Evolutionary conservation across 2,888 invertebrate genomes (phyloP), one percentile per base, ranked within the genome.

Genomic region (Plutella xylostella): DNA sequence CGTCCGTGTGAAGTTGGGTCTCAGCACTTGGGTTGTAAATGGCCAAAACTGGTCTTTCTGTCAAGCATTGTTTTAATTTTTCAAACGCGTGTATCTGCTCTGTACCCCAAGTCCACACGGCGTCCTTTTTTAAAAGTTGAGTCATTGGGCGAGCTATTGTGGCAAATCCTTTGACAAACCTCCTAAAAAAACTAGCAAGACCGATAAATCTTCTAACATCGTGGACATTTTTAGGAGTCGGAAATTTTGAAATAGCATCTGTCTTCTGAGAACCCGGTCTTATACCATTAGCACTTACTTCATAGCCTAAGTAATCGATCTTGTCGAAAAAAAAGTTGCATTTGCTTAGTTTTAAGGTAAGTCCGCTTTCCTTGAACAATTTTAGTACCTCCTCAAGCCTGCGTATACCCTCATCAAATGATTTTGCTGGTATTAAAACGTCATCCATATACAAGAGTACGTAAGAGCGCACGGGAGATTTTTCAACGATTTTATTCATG

Each of bases 1-100:
- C 55, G 48, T 60, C 57, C 9, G 51, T 54, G 46, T 60, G 57
- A 14, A 59, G 22, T 43, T 58, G 54, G 1, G 56, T 56, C 39
- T 9, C 21, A 43, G 14, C 2, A 5, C 12, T 18, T 17, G 52
- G 56, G 28, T 55, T 43, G 42, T 54, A 66, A 6, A 61, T 48
- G 5, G 49, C 43, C 20, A 61, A 42, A 20, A 56, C 51, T 11
- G 41, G 41, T 17, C 41, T 14, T 12, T 31, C 18, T 7, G 17
- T n/a, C 1, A 25, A 14, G n/a, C 14, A 7, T 4, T 43, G 15
- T 12, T 22, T 34, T 18, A 30, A 9, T 11, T 7, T 4, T 3
- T 12, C 3, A 14, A 42, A 19, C 9, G 42, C 19, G 18, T 42
- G 18, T 18, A 20, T 7, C 28, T 46, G 28, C 11, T 4, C 28